Evolutionary conservation across 2,113 vertebrate species (phyloP), one percentile per base, ranked within the genome.

Genomic region (Mustela nigripes): DNA sequence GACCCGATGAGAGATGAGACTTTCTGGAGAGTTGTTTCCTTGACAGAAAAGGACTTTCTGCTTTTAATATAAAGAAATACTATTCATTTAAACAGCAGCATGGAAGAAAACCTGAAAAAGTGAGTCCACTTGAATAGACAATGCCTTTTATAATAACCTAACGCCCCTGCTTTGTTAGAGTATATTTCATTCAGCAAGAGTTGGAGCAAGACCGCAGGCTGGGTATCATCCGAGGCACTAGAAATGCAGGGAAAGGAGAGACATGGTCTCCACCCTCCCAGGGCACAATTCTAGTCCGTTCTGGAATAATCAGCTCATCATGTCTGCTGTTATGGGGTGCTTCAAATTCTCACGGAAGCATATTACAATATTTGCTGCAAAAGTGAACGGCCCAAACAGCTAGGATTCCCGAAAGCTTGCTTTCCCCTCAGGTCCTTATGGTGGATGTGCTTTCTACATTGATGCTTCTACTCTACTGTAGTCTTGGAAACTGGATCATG

Each of bases 191-290:
- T 73, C 31, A 80, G 45, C 39, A 45, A 84, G 81, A 33, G 21
- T 69, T 15, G 69, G 94, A 60, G 45, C 56, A 85, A 16, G 9
- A 71, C 22, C 16, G 31, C 14, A 45, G 88, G n/a, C 11, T 11
- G 33, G 58, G 22, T 12, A 45, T 36, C 56, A 39, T 50, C 69
- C 21, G 11, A 73, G 21, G 16, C 28, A 76, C 4, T 21, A 36
- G 48, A 67, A 94, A 80, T 42, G 19, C 36, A 87, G 26, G 21
- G 58, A 80, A 94, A 95, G 74, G 39, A 85, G 79, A 81, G 74
- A 63, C 39, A 42, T 6, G 21, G 33, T 60, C 28, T 6, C 21
- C 39, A 48, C 7, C 6, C 4, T 97, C 45, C 39, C 69, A 67
- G 11, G 24, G 19, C 42, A 65, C 53, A 71, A 73, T 45, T 74